phyloP scores from a whole-genome alignment of 2,888 invertebrate species.

The Drosophila differens region DNA sequence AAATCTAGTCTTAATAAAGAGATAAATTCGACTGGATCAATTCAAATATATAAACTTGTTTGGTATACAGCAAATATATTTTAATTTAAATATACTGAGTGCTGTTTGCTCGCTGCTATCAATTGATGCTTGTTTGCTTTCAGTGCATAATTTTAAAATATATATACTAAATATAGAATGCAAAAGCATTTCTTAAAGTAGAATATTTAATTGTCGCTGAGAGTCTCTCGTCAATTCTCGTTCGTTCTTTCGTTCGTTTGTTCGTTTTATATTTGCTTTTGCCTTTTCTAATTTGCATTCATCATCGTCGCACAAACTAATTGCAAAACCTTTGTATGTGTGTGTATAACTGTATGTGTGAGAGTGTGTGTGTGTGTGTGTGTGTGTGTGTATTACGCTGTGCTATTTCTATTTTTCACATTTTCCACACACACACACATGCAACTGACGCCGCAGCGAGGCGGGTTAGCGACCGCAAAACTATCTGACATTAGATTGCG shows the following conservation, averaged over 20 bases:
- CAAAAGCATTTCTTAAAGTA: slow-evolving; percentile 2
- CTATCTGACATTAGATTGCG: slow-evolving; percentile 86
- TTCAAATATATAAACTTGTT: too few species aligned
- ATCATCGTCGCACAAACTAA: slow-evolving; percentile 77
- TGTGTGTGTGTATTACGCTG: slow-evolving; percentile 47
- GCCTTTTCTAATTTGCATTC: slow-evolving; percentile 76
- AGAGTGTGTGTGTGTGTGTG: slow-evolving; percentile 32
- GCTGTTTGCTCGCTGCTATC: not conserved
- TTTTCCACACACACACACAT: slow-evolving; percentile 45
- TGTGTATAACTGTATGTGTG: slow-evolving; percentile 38
- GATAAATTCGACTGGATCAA: not conserved
- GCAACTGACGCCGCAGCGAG: slow-evolving; percentile 44
- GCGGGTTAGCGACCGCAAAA: slow-evolving; percentile 85
- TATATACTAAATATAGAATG: not conserved
- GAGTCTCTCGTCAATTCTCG: not conserved
- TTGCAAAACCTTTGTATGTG: slow-evolving; percentile 60
- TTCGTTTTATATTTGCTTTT: slow-evolving; percentile 26
- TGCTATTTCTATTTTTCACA: slow-evolving; percentile 67
- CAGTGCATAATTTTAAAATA: not conserved
- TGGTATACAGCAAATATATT: not conserved
- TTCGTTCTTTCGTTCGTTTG: slow-evolving; percentile 28
- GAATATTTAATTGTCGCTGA: slow-evolving; percentile 20
- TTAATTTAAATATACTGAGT: not conserved
- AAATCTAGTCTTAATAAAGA: not conserved
- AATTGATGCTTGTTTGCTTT: not conserved